These are phyloP conservation scores for Spizella passerina DNA, from an alignment of 2,797 vertebrate genomes.

Conservation along the genomic window DNA sequence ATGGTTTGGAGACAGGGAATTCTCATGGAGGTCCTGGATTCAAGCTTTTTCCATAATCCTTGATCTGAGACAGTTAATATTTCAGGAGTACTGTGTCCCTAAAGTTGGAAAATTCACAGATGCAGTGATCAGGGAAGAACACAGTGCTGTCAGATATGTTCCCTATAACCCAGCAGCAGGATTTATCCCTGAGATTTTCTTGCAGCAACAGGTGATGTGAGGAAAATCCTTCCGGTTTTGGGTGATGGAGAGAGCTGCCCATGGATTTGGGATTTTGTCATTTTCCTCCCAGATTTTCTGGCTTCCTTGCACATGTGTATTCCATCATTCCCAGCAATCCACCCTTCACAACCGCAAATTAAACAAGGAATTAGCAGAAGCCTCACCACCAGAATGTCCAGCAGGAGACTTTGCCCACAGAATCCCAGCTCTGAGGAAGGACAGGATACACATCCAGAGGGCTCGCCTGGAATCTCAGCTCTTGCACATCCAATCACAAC, in stretches of 20 bases:
- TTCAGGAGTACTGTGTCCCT: background rate
- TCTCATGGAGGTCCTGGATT: background rate
- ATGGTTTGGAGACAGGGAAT: background rate
- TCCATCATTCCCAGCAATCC: background rate
- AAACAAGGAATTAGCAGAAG: background rate
- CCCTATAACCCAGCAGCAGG: background rate
- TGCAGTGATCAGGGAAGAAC: background rate
- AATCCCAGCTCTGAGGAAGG: background rate
- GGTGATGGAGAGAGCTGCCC: background rate
- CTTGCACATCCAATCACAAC: background rate
- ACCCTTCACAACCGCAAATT: background rate
- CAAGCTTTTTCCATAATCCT: background rate
- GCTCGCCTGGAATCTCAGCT: background rate
- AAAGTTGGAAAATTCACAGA: background rate
- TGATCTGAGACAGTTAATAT: rapidly evolving
- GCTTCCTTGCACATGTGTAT: background rate
- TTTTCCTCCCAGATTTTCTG: background rate
- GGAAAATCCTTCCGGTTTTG: background rate
- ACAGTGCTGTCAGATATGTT: too few species aligned
- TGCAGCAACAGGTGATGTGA: rapidly evolving
- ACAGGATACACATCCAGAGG: rapidly evolving
- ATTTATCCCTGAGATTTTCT: background rate
- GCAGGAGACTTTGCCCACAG: background rate
- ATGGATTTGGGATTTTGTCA: rapidly evolving
- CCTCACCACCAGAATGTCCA: background rate